These are phyloP conservation scores for Polymixis lichenea DNA, from an alignment of 2,888 invertebrate genomes.

Conservation along the genomic window DNA sequence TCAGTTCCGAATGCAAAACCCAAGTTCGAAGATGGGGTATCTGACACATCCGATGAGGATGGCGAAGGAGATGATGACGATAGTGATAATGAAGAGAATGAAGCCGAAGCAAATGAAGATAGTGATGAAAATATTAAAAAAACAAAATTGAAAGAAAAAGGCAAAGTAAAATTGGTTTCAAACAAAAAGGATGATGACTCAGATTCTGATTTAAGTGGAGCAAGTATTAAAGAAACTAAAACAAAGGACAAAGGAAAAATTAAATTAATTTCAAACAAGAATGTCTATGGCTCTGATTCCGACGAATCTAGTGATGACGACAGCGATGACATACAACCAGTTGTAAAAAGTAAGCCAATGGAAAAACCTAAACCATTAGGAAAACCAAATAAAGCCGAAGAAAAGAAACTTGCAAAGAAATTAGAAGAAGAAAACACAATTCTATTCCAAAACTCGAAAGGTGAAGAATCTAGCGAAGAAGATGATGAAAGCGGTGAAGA, in stretches of 20 bases:
- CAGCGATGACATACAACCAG: constrained; percentile 13
- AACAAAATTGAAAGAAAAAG: constrained; percentile 33
- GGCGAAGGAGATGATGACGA: constrained; percentile 73
- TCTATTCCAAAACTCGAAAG: constrained; percentile 56
- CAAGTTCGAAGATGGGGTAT: constrained; percentile 84
- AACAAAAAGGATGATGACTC: constrained; percentile 35
- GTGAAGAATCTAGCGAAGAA: constrained; percentile 51
- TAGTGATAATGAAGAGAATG: constrained; percentile 46
- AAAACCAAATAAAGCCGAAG: constrained; percentile 18
- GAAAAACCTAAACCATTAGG: constrained; percentile 31
- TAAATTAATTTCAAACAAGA: constrained; percentile 50
- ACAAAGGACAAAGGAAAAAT: constrained; percentile 42
- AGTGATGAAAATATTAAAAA: constrained; percentile 28
- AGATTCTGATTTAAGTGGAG: constrained; percentile 37
- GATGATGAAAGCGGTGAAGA: constrained; percentile 59
- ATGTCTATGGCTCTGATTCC: constrained; percentile 42
- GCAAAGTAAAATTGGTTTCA: constrained; percentile 36
- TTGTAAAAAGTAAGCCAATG: constrained; percentile 32
- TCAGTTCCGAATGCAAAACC: constrained; percentile 84
- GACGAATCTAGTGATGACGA: constrained; percentile 56
- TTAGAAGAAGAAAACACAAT: constrained; percentile 38
- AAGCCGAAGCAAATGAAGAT: constrained; percentile 42
- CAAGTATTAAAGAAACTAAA: constrained; percentile 34
- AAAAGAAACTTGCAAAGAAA: constrained; percentile 25
- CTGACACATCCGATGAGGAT: constrained; percentile 81